Conservation (phyloP, 2,797 vertebrate genomes). For the Coranthus polyacanthus region DNA sequence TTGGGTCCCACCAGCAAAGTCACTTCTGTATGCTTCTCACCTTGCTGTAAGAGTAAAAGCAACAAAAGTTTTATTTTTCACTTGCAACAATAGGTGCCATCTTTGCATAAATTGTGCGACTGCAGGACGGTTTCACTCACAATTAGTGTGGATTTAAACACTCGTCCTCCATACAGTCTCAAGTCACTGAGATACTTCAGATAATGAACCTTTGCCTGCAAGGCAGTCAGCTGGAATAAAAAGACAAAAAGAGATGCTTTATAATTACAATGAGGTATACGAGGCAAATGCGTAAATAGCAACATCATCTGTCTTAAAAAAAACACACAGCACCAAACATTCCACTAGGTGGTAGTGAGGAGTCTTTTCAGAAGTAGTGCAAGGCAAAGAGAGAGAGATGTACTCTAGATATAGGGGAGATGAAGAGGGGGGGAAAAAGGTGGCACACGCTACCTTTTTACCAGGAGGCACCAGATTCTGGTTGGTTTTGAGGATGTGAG, state of each 20-base stretch:
- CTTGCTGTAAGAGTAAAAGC: conserved; percentile 87
- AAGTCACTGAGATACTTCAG: conserved; percentile 98
- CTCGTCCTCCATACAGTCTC: conserved; percentile 95
- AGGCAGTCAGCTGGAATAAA: conserved; percentile 90
- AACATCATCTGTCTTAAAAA: conserved; percentile 16
- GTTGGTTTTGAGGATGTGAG: conserved; percentile 99
- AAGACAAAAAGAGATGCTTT: conserved; percentile 17
- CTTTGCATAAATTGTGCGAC: neutral
- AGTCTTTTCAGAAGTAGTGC: conserved; percentile 35
- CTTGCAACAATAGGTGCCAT: neutral
- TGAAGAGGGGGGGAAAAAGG: neutral
- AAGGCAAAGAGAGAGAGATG: conserved; percentile 4
- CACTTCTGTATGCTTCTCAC: conserved; percentile 97
- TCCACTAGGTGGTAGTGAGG: conserved; percentile 72
- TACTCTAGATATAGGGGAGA: neutral
- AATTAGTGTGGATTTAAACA: conserved; percentile 95
- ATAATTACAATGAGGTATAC: neutral
- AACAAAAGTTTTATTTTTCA: neutral
- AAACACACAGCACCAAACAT: neutral
- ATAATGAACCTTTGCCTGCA: conserved; percentile 99
- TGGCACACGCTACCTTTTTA: conserved; percentile 92
- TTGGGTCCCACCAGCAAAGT: conserved; percentile 96
- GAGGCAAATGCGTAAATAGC: neutral
- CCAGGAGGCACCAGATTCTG: conserved; percentile 98
- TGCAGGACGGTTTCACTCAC: conserved; percentile 82